Percentiles rank a stretch among this genome's conserved stretches.
Conservation (phyloP, 1,140 invertebrate species). For the Cydia strobilella region DNA sequence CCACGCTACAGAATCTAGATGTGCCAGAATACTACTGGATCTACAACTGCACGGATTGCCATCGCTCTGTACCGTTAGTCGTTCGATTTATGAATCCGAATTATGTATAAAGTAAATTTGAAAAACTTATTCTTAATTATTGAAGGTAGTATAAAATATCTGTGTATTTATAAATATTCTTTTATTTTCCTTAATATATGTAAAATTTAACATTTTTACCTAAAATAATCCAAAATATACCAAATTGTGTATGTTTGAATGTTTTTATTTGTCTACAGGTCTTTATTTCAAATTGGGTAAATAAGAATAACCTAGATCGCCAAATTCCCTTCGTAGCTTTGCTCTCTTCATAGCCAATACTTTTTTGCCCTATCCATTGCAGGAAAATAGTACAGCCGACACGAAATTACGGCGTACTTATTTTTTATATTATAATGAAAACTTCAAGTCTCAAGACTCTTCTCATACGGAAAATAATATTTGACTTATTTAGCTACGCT, state of each 20-base stretch:
- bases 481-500: neutral
- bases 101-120: neutral
- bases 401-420: neutral
- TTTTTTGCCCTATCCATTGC: neutral
- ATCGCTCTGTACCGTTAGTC: constrained; percentile 53
- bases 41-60: constrained; percentile 43
- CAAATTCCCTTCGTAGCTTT: constrained; percentile 5
- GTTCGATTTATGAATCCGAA: neutral
- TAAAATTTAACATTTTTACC: no score
- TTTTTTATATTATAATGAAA: no score
- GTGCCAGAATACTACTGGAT: constrained; percentile 41
- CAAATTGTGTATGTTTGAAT: constrained; percentile 15
- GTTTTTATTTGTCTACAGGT: constrained; percentile 30
- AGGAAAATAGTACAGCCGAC: neutral
- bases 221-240: neutral
- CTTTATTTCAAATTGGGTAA: constrained; percentile 31
- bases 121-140: no score
- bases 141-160: no score
- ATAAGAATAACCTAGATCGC: constrained; percentile 23
- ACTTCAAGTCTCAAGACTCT: no score
- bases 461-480: no score
- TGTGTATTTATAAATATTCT: no score
- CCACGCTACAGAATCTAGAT: neutral
- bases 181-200: no score
- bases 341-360: constrained; percentile 2